Percentiles rank a stretch among this genome's conserved stretches.
phyloP scores from a whole-genome alignment of 2,113 vertebrate species.

The Centrocercus urophasianus region DNA sequence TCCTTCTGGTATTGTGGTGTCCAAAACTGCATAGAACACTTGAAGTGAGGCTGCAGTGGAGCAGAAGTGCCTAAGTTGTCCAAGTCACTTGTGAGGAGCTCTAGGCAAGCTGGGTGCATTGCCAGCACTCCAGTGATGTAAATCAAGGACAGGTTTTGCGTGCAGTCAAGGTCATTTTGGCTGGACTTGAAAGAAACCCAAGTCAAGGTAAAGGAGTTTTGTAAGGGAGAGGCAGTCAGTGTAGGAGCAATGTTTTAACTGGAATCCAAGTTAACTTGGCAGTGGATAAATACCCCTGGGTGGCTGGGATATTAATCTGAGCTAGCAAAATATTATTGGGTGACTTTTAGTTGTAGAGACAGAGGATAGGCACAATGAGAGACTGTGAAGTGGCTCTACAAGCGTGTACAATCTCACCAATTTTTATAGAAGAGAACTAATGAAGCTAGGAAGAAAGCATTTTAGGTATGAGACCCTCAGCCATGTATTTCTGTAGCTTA shows the following conservation, averaged over 20 bases:
- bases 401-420: not conserved
- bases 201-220: not conserved
- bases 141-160: not conserved
- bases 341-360: not conserved
- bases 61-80: not conserved
- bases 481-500: not conserved
- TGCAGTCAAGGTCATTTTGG: not conserved
- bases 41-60: no score
- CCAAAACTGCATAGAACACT: no score
- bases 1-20: no score
- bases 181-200: not conserved
- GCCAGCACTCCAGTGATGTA: not conserved
- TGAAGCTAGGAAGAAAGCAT: not conserved
- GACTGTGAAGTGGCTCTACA: not conserved
- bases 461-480: not conserved
- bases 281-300: not conserved
- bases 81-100: not conserved
- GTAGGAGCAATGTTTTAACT: not conserved
- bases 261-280: not conserved
- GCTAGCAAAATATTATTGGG: not conserved
- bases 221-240: not conserved
- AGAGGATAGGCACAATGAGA: not conserved
- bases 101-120: not conserved
- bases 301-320: not conserved
- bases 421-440: not conserved